Evolutionary conservation across 2,888 invertebrate genomes (phyloP).

Genomic region (Alloplasta piceator): DNA sequence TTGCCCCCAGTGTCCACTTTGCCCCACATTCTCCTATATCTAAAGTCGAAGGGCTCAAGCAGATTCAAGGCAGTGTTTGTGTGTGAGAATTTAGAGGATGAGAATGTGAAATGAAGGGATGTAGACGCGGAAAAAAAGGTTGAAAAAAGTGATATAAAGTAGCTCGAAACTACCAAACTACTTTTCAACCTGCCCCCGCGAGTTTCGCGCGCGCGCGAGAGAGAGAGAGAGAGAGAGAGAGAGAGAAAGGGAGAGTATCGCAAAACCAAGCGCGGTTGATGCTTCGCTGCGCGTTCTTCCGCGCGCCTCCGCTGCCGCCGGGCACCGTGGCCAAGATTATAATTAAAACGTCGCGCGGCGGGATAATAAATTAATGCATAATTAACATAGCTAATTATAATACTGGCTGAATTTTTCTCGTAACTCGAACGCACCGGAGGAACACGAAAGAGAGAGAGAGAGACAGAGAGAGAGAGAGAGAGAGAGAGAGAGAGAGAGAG

Average conservation of each 20-base stretch:
- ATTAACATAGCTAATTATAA: constrained; percentile 83
- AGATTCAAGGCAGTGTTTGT: constrained; percentile 45
- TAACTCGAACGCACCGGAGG: constrained; percentile 76
- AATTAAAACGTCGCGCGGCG: constrained; percentile 82
- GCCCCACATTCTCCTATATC: no score
- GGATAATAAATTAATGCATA: constrained; percentile 83
- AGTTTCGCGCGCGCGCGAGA: constrained; percentile 35
- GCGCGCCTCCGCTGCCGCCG: constrained; percentile 47
- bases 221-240: background rate
- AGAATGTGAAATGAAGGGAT: constrained; percentile 49
- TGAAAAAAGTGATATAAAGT: constrained; percentile 62
- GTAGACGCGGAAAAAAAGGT: constrained; percentile 49
- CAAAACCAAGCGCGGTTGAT: constrained; percentile 21
- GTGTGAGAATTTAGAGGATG: constrained; percentile 23
- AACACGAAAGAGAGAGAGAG: constrained; percentile 19
- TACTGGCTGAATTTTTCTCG: constrained; percentile 81
- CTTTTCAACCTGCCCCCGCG: constrained; percentile 79
- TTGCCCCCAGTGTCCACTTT: no score
- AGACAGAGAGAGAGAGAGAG: background rate
- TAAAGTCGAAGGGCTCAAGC: constrained; percentile 15
- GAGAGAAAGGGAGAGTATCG: constrained; percentile 16
- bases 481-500: constrained; percentile 2
- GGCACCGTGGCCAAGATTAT: constrained; percentile 78
- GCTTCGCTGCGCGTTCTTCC: background rate
- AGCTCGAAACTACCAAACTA: constrained; percentile 80